A percentile compares a stretch with the other conserved stretches of the same genome.
Evolutionary conservation across 2,888 invertebrate genomes (phyloP).

Genomic region (Helobdella robusta): DNA sequence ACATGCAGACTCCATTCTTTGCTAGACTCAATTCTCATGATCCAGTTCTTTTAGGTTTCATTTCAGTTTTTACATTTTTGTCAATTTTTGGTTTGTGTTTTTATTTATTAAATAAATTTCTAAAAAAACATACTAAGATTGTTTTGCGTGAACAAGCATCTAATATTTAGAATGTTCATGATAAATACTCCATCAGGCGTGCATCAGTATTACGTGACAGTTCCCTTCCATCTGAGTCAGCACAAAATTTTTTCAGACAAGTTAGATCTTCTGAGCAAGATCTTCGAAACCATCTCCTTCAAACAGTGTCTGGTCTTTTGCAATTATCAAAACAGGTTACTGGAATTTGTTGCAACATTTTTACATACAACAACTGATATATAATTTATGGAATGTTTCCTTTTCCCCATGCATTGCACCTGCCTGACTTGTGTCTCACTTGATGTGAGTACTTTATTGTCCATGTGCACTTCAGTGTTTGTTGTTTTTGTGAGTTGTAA

Average conservation of each 20-base stretch:
- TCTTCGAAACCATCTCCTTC: slow-evolving; percentile 66
- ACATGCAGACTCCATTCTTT: slow-evolving; percentile 69
- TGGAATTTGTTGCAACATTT: slow-evolving; percentile 6
- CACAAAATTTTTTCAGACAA: slow-evolving; percentile 47
- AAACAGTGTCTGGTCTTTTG: slow-evolving; percentile 85
- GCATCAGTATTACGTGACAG: slow-evolving; percentile 61
- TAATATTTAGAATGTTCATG: too few species aligned
- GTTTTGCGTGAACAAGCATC: too few species aligned
- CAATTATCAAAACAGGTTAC: slow-evolving; percentile 66
- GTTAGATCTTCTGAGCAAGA: slow-evolving; percentile 44
- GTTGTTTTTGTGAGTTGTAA: too few species aligned
- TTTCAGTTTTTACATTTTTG: neutral
- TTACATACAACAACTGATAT: slow-evolving; percentile 33
- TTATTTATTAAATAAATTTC: neutral
- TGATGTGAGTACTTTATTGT: too few species aligned
- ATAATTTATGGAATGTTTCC: too few species aligned
- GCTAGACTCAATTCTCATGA: slow-evolving; percentile 63
- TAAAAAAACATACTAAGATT: neutral
- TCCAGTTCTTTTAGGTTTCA: slow-evolving; percentile 54
- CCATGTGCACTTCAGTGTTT: too few species aligned
- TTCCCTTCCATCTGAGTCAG: slow-evolving; percentile 45
- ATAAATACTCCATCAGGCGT: slow-evolving; percentile 57
- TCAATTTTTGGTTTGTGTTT: slow-evolving; percentile 4
- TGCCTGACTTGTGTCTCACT: too few species aligned
- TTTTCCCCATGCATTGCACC: too few species aligned